Percentiles rank a stretch among this genome's conserved stretches.
Evolutionary conservation across 2,888 invertebrate genomes (phyloP).

Genomic region (Plebejus anna): DNA sequence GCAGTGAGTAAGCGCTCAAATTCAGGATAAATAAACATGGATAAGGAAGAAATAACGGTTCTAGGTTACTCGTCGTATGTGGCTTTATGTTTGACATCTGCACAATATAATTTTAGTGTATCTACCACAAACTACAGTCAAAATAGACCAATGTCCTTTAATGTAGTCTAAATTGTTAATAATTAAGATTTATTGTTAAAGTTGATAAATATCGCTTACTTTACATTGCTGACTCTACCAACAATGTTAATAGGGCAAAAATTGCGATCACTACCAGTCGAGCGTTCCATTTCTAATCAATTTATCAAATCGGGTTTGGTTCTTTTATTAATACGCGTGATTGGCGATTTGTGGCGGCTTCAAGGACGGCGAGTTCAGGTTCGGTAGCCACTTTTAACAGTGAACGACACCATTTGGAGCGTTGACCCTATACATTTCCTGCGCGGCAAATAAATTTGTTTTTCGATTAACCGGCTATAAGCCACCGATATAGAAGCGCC

Average conservation of each 20-base stretch:
- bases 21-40: slow-evolving; percentile 17
- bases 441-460: slow-evolving; percentile 58
- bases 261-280: background rate
- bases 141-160: background rate
- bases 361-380: slow-evolving; percentile 75
- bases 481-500: slow-evolving; percentile 25
- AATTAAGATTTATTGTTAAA: no score
- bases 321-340: slow-evolving; percentile 50
- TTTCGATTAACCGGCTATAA: slow-evolving; percentile 53
- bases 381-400: slow-evolving; percentile 72
- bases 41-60: background rate
- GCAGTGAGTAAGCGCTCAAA: slow-evolving; percentile 9
- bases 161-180: background rate
- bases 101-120: background rate
- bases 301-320: slow-evolving; percentile 15
- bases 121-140: background rate
- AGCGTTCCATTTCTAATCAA: background rate
- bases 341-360: slow-evolving; percentile 65
- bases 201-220: background rate
- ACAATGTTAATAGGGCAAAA: background rate
- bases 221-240: background rate
- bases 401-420: slow-evolving; percentile 74
- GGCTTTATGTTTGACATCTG: background rate
- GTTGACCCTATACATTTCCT: slow-evolving; percentile 72
- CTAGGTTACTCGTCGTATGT: background rate